Evolutionary conservation across 2,888 invertebrate species (phyloP).

Genomic region (Netelia fuscicornis): DNA sequence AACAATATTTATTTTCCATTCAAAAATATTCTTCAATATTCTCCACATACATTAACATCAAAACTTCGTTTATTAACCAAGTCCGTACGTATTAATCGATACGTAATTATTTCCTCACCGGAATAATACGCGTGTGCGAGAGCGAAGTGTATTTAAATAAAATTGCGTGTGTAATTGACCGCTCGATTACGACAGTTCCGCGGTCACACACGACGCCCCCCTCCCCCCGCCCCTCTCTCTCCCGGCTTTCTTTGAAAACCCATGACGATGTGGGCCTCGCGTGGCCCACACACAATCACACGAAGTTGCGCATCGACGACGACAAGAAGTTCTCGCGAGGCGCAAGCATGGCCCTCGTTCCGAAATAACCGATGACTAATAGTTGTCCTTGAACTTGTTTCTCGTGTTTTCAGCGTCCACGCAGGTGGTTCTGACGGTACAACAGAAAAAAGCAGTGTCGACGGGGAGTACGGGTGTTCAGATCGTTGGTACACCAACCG

Average conservation of each 20-base stretch:
- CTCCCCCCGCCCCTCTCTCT: neutral
- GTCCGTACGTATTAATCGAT: too few relatives aligned
- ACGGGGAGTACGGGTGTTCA: constrained; percentile 77
- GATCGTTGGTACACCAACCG: constrained; percentile 52
- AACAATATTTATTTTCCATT: too few relatives aligned
- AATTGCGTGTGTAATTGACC: neutral
- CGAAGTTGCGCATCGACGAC: constrained; percentile 59
- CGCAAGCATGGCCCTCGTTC: neutral
- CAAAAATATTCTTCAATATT: too few relatives aligned
- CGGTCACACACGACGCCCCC: neutral
- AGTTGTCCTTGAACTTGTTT: constrained; percentile 73
- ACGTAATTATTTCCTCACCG: too few relatives aligned
- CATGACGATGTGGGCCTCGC: constrained; percentile 1
- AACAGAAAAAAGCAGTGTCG: constrained; percentile 85
- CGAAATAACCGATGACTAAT: constrained; percentile 43
- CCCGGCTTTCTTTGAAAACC: neutral
- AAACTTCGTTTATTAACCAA: too few relatives aligned
- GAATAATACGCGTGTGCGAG: too few relatives aligned
- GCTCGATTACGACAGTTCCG: neutral
- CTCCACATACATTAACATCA: too few relatives aligned
- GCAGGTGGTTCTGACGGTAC: constrained; percentile 90
- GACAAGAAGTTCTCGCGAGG: neutral
- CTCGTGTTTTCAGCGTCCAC: constrained; percentile 87
- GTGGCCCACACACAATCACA: neutral
- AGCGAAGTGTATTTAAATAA: neutral